Evolutionary conservation across 2,113 vertebrate genomes (phyloP).

Genomic region (Albula glossodonta): DNA sequence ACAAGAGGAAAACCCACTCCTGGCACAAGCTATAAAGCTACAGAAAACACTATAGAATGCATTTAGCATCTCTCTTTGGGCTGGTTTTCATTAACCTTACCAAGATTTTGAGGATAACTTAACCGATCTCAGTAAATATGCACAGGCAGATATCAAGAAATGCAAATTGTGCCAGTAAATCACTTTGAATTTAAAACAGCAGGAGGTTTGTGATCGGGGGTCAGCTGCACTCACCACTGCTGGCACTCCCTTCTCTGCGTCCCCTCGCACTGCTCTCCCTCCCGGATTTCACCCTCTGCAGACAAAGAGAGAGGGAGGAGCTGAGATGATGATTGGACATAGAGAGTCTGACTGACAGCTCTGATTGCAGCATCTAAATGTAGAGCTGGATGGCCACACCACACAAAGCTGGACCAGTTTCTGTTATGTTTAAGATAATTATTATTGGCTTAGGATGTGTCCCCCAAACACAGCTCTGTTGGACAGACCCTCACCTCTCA

Average conservation of each 20-base stretch:
- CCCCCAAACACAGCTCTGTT: not conserved
- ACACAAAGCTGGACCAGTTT: not conserved
- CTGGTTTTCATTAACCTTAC: not conserved
- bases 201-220: not conserved
- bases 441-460: not conserved
- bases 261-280: conserved; percentile 80
- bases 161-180: not conserved
- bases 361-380: not conserved
- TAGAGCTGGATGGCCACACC: not conserved
- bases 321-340: not conserved
- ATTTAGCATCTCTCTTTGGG: not conserved
- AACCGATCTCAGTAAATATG: not conserved
- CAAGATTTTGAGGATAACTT: not conserved
- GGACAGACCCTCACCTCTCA: not conserved
- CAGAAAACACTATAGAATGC: not conserved
- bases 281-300: conserved; percentile 86
- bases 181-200: not conserved
- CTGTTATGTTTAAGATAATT: not conserved
- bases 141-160: not conserved
- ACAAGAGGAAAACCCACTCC: not conserved
- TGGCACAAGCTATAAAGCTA: not conserved
- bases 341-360: not conserved
- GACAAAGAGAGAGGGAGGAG: conserved; percentile 22
- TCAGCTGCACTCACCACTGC: conserved; percentile 76
- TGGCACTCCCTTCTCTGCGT: conserved; percentile 79